These are phyloP conservation scores for Cerastoderma edule DNA, from an alignment of 2,888 invertebrate genomes.

Conservation along the genomic window DNA sequence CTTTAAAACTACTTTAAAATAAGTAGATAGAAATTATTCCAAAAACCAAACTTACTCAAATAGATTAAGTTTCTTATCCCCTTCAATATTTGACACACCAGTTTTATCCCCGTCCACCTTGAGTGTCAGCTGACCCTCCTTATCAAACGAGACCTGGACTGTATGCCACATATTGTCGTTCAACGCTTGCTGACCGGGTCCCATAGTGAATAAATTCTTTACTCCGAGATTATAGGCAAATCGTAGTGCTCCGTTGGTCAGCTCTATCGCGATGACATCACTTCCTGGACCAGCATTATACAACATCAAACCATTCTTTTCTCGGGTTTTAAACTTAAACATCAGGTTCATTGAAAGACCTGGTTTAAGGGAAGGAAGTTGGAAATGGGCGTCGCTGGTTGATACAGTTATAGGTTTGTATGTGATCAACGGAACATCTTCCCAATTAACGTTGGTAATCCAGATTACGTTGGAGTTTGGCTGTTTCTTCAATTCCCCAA, in stretches of 20 bases:
- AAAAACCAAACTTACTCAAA: slow-evolving; percentile 35
- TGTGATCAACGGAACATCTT: slow-evolving; percentile 57
- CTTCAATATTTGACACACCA: slow-evolving; percentile 61
- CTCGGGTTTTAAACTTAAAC: slow-evolving; percentile 77
- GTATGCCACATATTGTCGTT: slow-evolving; percentile 79
- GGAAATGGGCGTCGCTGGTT: slow-evolving; percentile 60
- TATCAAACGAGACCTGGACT: slow-evolving; percentile 63
- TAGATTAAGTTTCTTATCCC: slow-evolving; percentile 60
- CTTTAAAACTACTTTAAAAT: neutral
- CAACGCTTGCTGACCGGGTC: slow-evolving; percentile 52
- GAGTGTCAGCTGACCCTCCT: slow-evolving; percentile 63
- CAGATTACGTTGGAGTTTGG: slow-evolving; percentile 53
- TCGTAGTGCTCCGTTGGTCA: slow-evolving; percentile 76
- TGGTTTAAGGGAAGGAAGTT: slow-evolving; percentile 62
- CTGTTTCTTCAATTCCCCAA: slow-evolving; percentile 52
- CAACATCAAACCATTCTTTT: slow-evolving; percentile 74
- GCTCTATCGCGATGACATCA: slow-evolving; percentile 77
- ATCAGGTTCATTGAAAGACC: slow-evolving; percentile 65
- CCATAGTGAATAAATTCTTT: slow-evolving; percentile 45
- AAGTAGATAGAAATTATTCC: too few relatives aligned
- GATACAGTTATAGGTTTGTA: slow-evolving; percentile 75
- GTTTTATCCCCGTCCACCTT: slow-evolving; percentile 63
- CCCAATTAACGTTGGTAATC: slow-evolving; percentile 44
- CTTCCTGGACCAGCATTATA: slow-evolving; percentile 70
- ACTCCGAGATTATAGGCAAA: slow-evolving; percentile 77